Conservation (phyloP, 1,140 invertebrate genomes). For the Papilio glaucus region DNA sequence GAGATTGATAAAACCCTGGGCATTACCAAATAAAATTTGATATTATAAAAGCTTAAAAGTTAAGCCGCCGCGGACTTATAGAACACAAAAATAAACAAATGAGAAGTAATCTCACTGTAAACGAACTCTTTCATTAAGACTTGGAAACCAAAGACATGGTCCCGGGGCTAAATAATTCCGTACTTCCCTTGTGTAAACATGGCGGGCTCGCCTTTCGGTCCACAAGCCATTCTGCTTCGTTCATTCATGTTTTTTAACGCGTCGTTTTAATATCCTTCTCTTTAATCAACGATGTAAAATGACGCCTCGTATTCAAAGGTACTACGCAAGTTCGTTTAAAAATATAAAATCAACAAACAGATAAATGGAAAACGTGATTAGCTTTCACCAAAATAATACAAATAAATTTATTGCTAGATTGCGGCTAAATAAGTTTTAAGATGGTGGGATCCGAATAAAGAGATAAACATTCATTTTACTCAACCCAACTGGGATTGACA, state of each 20-base stretch:
- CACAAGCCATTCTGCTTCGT: slow-evolving; percentile 4
- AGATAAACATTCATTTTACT: no score
- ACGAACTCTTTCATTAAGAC: slow-evolving; percentile 75
- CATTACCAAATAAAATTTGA: slow-evolving; percentile 60
- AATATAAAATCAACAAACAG: slow-evolving; percentile 4
- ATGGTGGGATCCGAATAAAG: no score
- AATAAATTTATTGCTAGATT: background rate
- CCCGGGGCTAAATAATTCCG: slow-evolving; percentile 59
- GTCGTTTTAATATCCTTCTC: slow-evolving; percentile 37
- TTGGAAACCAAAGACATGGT: slow-evolving; percentile 61
- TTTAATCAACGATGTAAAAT: slow-evolving; percentile 33
- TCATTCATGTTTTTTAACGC: slow-evolving; percentile 28
- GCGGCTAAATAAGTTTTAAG: background rate
- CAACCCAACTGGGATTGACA: no score
- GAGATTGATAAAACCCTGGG: slow-evolving; percentile 28
- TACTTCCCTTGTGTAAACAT: slow-evolving; percentile 58
- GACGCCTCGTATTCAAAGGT: slow-evolving; percentile 28
- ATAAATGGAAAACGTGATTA: slow-evolving; percentile 12
- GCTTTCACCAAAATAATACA: slow-evolving; percentile 4
- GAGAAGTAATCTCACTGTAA: slow-evolving; percentile 66
- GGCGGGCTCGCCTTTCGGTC: slow-evolving; percentile 33
- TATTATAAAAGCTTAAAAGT: slow-evolving; percentile 54
- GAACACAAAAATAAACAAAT: slow-evolving; percentile 69
- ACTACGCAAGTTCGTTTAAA: background rate
- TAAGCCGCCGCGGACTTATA: slow-evolving; percentile 44